Conservation (phyloP, 2,113 vertebrate genomes). For the Talpa occidentalis region DNA sequence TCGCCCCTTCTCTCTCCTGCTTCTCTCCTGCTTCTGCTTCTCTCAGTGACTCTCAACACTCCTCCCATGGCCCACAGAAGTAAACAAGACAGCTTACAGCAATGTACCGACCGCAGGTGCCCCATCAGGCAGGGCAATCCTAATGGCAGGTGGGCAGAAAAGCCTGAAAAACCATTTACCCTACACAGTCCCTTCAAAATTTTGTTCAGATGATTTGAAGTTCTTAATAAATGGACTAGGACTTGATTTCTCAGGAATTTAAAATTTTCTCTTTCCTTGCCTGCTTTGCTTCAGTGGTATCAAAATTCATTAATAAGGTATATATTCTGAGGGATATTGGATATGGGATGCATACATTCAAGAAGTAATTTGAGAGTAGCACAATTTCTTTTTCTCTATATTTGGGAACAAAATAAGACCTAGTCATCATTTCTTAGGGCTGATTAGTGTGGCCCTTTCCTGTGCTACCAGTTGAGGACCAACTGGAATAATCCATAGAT, state of each 20-base stretch:
- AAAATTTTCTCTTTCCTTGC: not conserved
- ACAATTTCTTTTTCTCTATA: not conserved
- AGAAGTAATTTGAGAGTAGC: not conserved
- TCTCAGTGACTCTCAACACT: no score
- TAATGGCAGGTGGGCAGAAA: no score
- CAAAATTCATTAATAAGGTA: not conserved
- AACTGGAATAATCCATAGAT: not conserved
- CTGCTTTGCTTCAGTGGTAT: not conserved
- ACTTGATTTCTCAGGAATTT: not conserved
- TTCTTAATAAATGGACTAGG: not conserved
- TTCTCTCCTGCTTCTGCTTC: no score
- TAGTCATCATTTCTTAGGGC: not conserved
- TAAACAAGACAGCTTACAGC: no score
- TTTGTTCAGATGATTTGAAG: not conserved
- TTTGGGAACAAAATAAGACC: conserved; percentile 16
- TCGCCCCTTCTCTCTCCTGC: no score
- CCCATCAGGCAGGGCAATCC: no score
- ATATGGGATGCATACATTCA: not conserved
- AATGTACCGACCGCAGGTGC: no score
- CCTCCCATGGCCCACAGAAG: no score
- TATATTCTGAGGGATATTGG: not conserved
- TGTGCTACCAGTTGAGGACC: not conserved
- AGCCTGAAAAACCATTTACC: no score
- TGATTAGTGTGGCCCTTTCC: not conserved
- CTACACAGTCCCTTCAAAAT: conserved; percentile 11